Evolutionary conservation across 2,113 vertebrate species (phyloP).

Genomic region (Osmerus mordax): DNA sequence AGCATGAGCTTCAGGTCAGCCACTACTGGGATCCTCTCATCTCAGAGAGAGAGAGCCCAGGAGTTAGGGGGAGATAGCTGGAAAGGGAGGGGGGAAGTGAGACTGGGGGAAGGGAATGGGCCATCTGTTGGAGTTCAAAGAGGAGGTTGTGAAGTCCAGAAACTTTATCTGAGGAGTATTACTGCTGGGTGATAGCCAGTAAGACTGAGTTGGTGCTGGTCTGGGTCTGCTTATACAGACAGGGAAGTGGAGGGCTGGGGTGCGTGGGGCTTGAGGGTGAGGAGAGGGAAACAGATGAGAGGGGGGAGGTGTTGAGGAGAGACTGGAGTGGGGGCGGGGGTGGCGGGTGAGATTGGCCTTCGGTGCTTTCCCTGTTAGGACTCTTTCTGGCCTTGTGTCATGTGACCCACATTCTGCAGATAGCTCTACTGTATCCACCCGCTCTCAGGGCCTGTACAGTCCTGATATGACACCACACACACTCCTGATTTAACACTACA

Average conservation of each 20-base stretch:
- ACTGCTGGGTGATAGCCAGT: background rate
- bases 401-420: constrained; percentile 53
- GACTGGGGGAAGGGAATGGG: background rate
- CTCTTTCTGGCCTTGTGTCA: constrained; percentile 40
- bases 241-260: constrained; percentile 25
- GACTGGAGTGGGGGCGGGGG: background rate
- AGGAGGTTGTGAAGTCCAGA: background rate
- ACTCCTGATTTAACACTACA: too few relatives aligned
- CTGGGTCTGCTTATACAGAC: background rate
- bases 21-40: constrained; percentile 46
- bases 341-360: constrained; percentile 2
- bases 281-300: constrained; percentile 30
- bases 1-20: constrained; percentile 37
- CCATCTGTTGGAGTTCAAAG: background rate
- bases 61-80: background rate
- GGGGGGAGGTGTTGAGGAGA: background rate
- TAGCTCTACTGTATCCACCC: background rate
- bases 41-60: constrained; percentile 2
- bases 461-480: constrained; percentile 32
- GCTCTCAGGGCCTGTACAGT: background rate
- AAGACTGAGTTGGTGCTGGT: background rate
- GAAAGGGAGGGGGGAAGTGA: background rate
- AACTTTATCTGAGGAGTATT: constrained; percentile 3
- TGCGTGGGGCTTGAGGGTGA: constrained; percentile 7
- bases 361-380: constrained; percentile 28